Evolutionary conservation across 2,888 invertebrate species (phyloP).

Genomic region (Hofmannophila pseudospretella): DNA sequence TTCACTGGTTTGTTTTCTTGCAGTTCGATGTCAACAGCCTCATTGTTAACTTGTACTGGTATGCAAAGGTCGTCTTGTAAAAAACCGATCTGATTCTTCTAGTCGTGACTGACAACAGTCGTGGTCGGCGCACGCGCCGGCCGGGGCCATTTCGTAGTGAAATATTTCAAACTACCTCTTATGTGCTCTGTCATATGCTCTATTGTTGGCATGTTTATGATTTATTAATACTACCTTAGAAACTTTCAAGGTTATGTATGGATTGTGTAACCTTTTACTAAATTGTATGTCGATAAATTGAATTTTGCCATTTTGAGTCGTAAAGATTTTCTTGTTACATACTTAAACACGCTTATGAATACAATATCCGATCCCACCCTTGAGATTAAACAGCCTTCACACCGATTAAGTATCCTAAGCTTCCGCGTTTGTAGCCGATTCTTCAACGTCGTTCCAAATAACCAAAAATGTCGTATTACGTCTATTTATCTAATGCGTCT

Average conservation of each 20-base stretch:
- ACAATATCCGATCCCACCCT: slow-evolving; percentile 50
- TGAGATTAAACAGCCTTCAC: slow-evolving; percentile 47
- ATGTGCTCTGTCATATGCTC: slow-evolving; percentile 52
- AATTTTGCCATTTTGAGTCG: slow-evolving; percentile 3
- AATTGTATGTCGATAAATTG: slow-evolving; percentile 10
- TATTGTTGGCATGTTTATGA: slow-evolving; percentile 64
- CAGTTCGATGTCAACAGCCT: slow-evolving; percentile 18
- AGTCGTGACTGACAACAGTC: slow-evolving; percentile 61
- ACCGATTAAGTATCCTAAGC: slow-evolving; percentile 35
- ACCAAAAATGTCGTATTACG: slow-evolving; percentile 30
- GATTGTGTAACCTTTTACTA: slow-evolving; percentile 34
- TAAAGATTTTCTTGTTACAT: not conserved
- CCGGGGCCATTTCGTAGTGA: slow-evolving; percentile 48
- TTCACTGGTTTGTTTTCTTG: not conserved
- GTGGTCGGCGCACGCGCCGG: slow-evolving; percentile 64
- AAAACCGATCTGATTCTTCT: slow-evolving; percentile 53
- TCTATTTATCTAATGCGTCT: slow-evolving; percentile 20
- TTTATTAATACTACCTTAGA: slow-evolving; percentile 50
- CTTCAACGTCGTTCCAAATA: slow-evolving; percentile 27
- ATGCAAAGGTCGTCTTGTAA: slow-evolving; percentile 51
- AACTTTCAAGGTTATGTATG: slow-evolving; percentile 51
- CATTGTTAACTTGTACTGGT: slow-evolving; percentile 20
- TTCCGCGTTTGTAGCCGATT: slow-evolving; percentile 35
- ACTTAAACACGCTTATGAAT: slow-evolving; percentile 23
- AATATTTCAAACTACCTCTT: slow-evolving; percentile 56